Percentiles rank a stretch among this genome's conserved stretches.
These are phyloP conservation scores for Myotis pilosus DNA, from an alignment of 2,797 vertebrate species.

Conservation along the genomic window DNA sequence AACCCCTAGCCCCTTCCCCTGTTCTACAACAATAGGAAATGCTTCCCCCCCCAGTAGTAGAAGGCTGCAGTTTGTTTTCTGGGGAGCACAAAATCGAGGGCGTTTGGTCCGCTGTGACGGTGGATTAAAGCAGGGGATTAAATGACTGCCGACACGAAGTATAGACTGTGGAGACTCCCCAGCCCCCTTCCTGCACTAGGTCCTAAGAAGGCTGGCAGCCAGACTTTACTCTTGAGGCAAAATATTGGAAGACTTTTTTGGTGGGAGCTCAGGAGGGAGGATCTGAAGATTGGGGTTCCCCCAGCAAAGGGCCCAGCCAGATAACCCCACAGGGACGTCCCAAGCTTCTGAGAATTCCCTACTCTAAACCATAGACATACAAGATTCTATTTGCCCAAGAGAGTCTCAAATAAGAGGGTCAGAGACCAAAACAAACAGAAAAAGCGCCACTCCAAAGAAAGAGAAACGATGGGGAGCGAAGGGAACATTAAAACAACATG, in stretches of 20 bases:
- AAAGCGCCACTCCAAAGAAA: not conserved
- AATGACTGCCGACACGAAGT: not conserved
- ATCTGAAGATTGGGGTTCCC: not conserved
- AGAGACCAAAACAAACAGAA: not conserved
- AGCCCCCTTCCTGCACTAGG: not conserved
- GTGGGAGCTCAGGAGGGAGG: not conserved
- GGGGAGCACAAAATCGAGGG: not conserved
- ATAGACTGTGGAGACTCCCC: not conserved
- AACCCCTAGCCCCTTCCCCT: not conserved
- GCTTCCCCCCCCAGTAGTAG: not conserved
- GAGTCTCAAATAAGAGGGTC: not conserved
- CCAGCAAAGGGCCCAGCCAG: not conserved
- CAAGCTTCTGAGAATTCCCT: not conserved
- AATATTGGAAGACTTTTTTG: not conserved
- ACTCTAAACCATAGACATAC: not conserved
- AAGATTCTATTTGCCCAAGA: not conserved
- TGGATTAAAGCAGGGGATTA: not conserved
- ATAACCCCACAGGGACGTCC: not conserved
- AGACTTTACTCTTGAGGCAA: not conserved
- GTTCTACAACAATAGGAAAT: not conserved
- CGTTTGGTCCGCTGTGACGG: not conserved
- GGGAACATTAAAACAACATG: not conserved
- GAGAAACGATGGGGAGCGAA: not conserved
- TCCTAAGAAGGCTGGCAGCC: not conserved
- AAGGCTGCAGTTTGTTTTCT: not conserved